A percentile compares a stretch with the other conserved stretches of the same genome.
These are phyloP conservation scores for Oreortyx pictus DNA, from an alignment of 2,797 vertebrate genomes.

Conservation along the genomic window DNA sequence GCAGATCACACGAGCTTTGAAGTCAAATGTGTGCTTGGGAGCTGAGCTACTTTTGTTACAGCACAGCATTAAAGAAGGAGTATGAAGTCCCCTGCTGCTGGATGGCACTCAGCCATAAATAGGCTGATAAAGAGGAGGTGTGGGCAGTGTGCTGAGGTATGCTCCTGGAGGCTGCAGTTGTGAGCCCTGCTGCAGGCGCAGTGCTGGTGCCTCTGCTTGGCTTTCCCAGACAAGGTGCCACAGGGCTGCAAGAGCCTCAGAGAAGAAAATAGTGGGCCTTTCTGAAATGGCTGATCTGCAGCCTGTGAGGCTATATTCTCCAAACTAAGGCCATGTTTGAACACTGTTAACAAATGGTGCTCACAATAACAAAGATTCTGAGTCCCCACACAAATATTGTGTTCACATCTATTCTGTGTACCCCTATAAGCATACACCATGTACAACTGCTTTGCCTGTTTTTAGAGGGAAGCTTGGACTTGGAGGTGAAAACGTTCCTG, in stretches of 20 bases:
- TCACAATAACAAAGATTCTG: background rate
- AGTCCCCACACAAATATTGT: background rate
- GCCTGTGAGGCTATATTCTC: accelerated
- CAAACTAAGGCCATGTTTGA: background rate
- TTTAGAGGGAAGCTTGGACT: background rate
- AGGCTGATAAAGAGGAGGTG: background rate
- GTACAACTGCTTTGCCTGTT: background rate
- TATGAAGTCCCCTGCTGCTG: background rate
- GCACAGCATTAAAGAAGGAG: background rate
- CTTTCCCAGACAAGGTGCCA: background rate
- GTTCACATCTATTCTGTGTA: accelerated
- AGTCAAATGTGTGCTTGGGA: constrained; percentile 16
- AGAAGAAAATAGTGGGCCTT: background rate
- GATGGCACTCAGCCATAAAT: background rate
- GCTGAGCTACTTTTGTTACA: background rate
- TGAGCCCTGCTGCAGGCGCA: background rate
- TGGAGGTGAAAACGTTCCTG: background rate
- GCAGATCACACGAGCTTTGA: constrained; percentile 44
- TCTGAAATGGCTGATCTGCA: background rate
- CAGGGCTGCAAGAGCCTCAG: accelerated
- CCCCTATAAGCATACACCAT: background rate
- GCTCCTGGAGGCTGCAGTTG: background rate
- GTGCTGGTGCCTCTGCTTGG: background rate
- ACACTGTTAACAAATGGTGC: background rate
- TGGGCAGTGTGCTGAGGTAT: background rate